These are phyloP conservation scores for Parauchenoglanis ngamensis DNA, from an alignment of 2,797 vertebrate genomes.

Conservation along the genomic window DNA sequence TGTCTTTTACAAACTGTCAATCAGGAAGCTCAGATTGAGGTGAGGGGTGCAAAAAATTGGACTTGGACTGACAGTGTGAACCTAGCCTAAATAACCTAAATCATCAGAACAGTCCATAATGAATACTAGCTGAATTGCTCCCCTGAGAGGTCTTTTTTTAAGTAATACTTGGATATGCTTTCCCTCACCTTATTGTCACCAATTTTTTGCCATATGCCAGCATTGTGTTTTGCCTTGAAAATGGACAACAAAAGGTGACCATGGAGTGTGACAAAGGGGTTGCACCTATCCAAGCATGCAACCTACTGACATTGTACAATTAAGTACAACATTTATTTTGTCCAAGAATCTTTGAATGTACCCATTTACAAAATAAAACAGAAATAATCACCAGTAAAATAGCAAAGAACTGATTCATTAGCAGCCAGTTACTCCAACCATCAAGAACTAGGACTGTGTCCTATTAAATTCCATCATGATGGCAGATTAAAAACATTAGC, in stretches of 20 bases:
- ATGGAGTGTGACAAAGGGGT: background rate
- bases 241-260: background rate
- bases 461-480: background rate
- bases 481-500: background rate
- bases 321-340: background rate
- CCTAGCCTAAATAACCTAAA: background rate
- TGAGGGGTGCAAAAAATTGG: no score
- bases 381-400: background rate
- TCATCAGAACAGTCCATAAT: background rate
- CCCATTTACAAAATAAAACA: background rate
- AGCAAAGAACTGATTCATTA: background rate
- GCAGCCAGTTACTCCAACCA: background rate
- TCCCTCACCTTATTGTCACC: background rate
- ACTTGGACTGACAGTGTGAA: no score
- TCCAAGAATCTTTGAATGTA: no score
- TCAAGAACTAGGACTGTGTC: background rate
- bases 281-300: background rate
- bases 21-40: no score
- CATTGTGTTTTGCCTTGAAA: background rate
- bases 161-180: no score
- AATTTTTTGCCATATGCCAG: background rate
- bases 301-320: background rate
- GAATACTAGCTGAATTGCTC: background rate
- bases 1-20: no score
- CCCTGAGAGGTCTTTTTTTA: background rate